These are phyloP conservation scores for Capra hircus DNA, from an alignment of 2,113 vertebrate genomes.

Conservation along the genomic window DNA sequence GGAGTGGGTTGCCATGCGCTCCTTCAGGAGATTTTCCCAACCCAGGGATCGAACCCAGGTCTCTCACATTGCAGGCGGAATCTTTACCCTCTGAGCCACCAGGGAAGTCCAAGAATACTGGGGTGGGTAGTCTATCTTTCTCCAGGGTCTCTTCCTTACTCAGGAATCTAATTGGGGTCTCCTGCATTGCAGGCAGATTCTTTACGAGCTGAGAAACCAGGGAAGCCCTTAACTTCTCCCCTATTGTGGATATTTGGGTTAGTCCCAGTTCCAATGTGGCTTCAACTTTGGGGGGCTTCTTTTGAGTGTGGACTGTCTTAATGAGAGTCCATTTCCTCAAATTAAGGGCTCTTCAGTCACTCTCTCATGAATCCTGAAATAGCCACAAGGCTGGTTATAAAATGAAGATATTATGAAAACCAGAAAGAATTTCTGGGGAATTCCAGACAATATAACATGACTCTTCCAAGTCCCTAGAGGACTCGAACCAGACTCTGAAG, in stretches of 20 bases:
- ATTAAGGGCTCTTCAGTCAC: constrained; percentile 51
- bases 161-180: not conserved
- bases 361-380: constrained; percentile 55
- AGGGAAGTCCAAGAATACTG: not conserved
- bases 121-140: not conserved
- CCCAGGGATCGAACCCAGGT: not conserved
- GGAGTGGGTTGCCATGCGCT: not conserved
- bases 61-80: not conserved
- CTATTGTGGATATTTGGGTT: not conserved
- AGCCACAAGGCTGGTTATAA: constrained; percentile 77
- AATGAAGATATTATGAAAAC: constrained; percentile 81
- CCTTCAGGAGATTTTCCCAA: not conserved
- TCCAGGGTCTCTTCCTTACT: not conserved
- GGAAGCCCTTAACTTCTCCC: not conserved
- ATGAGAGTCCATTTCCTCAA: not conserved
- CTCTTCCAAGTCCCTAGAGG: constrained; percentile 78
- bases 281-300: not conserved
- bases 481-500: constrained; percentile 73
- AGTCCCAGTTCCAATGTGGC: not conserved
- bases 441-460: constrained; percentile 78
- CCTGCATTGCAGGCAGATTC: not conserved
- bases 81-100: not conserved
- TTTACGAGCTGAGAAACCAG: not conserved
- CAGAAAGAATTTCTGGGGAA: constrained; percentile 80
- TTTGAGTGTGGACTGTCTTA: not conserved